Conservation (phyloP, 2,888 invertebrate genomes). For the Drosophila cognata region DNA sequence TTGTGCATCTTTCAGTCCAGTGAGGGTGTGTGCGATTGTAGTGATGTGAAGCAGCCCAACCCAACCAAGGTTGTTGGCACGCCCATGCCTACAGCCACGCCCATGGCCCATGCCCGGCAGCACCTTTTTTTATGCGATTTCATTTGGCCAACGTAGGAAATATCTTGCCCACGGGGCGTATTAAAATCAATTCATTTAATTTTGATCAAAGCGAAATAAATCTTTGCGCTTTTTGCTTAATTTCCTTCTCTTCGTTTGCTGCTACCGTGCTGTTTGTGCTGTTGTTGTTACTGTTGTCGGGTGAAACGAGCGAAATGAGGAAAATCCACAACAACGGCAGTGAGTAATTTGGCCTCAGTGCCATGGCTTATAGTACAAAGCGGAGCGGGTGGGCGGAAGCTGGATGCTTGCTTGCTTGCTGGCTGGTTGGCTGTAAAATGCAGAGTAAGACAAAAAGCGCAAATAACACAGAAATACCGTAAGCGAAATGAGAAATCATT, state of each 20-base stretch:
- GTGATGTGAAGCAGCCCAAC: constrained; percentile 36
- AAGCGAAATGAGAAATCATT: constrained; percentile 80
- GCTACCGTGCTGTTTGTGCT: constrained; percentile 9
- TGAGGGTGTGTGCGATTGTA: constrained; percentile 51
- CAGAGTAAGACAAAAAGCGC: constrained; percentile 78
- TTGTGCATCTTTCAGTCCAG: constrained; percentile 51
- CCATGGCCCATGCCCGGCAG: constrained; percentile 20
- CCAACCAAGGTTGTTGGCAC: constrained; percentile 46
- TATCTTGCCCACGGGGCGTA: constrained; percentile 81
- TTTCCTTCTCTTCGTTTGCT: constrained; percentile 65
- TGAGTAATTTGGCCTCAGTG: constrained; percentile 74
- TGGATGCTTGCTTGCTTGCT: not conserved
- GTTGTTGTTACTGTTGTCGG: constrained; percentile 27
- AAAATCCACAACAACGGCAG: constrained; percentile 76
- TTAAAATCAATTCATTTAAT: constrained; percentile 81
- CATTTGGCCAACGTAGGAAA: constrained; percentile 76
- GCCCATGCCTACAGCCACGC: constrained; percentile 14
- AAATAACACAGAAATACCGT: constrained; percentile 77
- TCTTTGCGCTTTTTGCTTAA: constrained; percentile 80
- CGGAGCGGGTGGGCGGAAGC: not conserved
- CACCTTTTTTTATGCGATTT: constrained; percentile 73
- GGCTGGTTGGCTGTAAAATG: constrained; percentile 56
- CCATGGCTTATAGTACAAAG: constrained; percentile 24
- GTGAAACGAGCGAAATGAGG: constrained; percentile 55
- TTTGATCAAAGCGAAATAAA: constrained; percentile 80